Evolutionary conservation across 1,140 invertebrate genomes (phyloP).

Genomic region (Anastatus disparis): DNA sequence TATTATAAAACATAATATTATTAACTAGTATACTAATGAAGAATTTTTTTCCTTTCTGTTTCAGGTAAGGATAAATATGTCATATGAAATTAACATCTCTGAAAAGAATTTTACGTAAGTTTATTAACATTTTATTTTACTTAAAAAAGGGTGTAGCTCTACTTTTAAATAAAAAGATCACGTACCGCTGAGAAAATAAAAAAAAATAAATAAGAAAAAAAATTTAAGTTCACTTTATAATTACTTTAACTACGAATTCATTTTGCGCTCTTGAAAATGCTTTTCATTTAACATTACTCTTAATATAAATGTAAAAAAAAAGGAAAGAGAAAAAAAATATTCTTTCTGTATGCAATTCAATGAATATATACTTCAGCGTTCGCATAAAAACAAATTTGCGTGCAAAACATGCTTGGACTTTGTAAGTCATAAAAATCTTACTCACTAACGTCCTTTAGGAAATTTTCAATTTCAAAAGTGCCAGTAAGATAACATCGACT

Average conservation of each 20-base stretch:
- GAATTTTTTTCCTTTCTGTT: neutral
- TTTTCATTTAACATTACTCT: too few species aligned
- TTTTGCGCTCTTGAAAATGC: neutral
- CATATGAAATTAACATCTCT: neutral
- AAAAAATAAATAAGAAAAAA: too few species aligned
- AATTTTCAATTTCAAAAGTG: constrained; percentile 19
- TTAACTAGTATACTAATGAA: neutral
- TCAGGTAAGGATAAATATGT: neutral
- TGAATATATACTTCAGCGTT: constrained; percentile 1
- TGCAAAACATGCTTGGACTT: neutral
- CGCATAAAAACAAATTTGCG: constrained; percentile 11
- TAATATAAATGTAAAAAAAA: neutral
- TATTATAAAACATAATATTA: neutral
- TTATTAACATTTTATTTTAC: too few species aligned
- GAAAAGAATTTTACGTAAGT: neutral
- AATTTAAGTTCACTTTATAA: neutral
- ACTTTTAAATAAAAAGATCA: too few species aligned
- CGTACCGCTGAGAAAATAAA: too few species aligned
- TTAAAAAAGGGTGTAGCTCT: too few species aligned
- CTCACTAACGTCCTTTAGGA: neutral
- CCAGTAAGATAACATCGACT: neutral
- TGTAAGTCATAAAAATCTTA: constrained; percentile 2
- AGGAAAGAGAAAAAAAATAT: neutral
- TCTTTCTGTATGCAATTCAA: neutral
- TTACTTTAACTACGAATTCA: neutral